Conservation (phyloP, 2,113 vertebrate species). For the Chionomys nivalis region DNA sequence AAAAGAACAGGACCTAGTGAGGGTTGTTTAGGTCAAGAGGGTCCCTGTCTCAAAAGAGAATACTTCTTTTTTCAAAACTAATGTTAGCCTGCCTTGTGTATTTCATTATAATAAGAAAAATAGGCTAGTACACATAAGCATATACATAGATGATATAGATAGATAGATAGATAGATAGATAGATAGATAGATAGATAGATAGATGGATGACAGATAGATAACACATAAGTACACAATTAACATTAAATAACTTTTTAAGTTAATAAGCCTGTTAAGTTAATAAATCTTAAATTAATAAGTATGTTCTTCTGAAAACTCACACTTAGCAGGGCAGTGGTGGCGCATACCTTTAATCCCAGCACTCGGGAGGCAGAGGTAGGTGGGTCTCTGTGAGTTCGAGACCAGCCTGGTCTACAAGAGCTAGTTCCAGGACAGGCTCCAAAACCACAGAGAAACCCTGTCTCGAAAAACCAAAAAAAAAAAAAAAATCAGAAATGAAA, state of each 20-base stretch:
- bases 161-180: not conserved
- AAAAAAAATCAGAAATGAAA: too few relatives aligned
- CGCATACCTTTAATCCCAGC: too few relatives aligned
- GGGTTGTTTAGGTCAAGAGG: not conserved
- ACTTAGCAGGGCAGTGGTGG: not conserved
- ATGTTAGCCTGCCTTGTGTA: not conserved
- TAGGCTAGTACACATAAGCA: not conserved
- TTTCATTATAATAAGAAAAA: not conserved
- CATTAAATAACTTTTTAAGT: not conserved
- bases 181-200: not conserved
- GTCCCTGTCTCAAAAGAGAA: not conserved
- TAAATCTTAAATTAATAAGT: too few relatives aligned
- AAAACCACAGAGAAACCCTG: too few relatives aligned
- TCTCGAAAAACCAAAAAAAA: too few relatives aligned
- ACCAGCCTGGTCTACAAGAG: too few relatives aligned
- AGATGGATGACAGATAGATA: too few relatives aligned
- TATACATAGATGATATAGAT: not conserved
- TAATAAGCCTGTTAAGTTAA: not conserved
- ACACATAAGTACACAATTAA: not conserved
- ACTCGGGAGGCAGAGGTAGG: too few relatives aligned
- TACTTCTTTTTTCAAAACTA: not conserved
- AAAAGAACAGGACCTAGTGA: not conserved
- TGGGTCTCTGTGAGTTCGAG: too few relatives aligned
- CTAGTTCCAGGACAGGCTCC: too few relatives aligned
- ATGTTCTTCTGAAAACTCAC: not conserved